These are phyloP conservation scores for Sycophila texana DNA, from an alignment of 2,888 invertebrate species.

Conservation along the genomic window DNA sequence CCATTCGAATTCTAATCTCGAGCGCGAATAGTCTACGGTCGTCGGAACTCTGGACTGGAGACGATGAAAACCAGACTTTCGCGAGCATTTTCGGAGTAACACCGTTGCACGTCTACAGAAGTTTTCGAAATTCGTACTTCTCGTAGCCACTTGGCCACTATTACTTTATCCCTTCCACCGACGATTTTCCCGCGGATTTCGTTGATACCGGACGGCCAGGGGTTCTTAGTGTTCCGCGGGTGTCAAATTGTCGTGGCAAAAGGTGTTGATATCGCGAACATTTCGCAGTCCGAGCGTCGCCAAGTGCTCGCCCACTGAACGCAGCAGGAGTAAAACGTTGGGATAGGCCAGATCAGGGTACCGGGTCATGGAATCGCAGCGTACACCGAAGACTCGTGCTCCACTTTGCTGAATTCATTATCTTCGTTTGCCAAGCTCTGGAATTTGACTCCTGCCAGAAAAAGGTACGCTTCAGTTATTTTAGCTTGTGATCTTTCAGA, in stretches of 20 bases:
- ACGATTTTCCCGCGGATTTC: conserved; percentile 60
- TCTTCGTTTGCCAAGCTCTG: conserved; percentile 9
- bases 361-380: conserved; percentile 46
- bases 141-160: too few relatives aligned
- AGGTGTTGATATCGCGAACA: conserved; percentile 7
- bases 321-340: background rate
- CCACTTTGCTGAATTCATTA: conserved; percentile 35
- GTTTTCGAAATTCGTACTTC: too few relatives aligned
- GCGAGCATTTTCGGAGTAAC: too few relatives aligned
- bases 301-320: background rate
- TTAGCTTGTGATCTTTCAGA: conserved; percentile 5
- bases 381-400: conserved; percentile 39
- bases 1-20: too few relatives aligned
- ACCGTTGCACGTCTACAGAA: conserved; percentile 22
- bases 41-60: too few relatives aligned
- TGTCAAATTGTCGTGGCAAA: conserved; percentile 45
- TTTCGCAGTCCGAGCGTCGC: background rate
- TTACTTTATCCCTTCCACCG: conserved; percentile 41
- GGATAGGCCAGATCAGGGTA: background rate
- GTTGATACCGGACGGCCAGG: conserved; percentile 29
- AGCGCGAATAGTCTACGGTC: too few relatives aligned
- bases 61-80: conserved; percentile 21
- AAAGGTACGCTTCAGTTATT: conserved; percentile 33
- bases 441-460: conserved; percentile 10
- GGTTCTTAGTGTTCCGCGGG: conserved; percentile 27